Percentiles rank a stretch among this genome's conserved stretches.
phyloP scores from a whole-genome alignment of 2,888 invertebrate species.

The Polydrusus tereticollis region DNA sequence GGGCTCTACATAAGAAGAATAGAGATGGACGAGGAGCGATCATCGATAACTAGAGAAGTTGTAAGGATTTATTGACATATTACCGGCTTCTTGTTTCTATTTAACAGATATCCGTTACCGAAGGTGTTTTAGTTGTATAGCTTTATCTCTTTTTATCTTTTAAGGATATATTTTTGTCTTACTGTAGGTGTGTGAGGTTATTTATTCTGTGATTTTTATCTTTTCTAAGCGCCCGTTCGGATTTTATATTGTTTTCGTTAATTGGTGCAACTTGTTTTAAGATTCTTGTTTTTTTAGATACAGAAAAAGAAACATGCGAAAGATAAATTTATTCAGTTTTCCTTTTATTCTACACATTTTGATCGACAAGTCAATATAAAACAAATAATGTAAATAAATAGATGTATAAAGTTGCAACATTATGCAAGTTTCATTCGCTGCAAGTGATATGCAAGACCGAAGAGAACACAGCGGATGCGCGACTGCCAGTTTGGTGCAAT shows the following conservation, averaged over 20 bases:
- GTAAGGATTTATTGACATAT: conserved; percentile 61
- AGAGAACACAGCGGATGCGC: too few relatives aligned
- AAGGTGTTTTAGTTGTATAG: conserved; percentile 55
- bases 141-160: conserved; percentile 44
- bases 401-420: too few relatives aligned
- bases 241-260: conserved; percentile 14
- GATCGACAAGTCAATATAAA: too few relatives aligned
- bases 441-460: too few relatives aligned
- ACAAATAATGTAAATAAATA: too few relatives aligned
- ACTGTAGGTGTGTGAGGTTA: conserved; percentile 36
- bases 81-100: conserved; percentile 56
- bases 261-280: neutral
- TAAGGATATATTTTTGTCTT: conserved; percentile 38
- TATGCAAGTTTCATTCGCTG: too few relatives aligned
- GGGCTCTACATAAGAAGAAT: conserved; percentile 42
- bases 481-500: too few relatives aligned
- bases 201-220: conserved; percentile 37
- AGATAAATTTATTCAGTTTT: too few relatives aligned
- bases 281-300: neutral
- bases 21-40: conserved; percentile 53
- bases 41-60: conserved; percentile 57
- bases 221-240: conserved; percentile 22
- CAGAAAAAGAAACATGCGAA: neutral
- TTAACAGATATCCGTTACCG: conserved; percentile 55
- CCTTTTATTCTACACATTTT: too few relatives aligned